Evolutionary conservation across 2,113 vertebrate species (phyloP), one percentile per base, ranked within the genome.

Genomic region (Platichthys flesus): DNA sequence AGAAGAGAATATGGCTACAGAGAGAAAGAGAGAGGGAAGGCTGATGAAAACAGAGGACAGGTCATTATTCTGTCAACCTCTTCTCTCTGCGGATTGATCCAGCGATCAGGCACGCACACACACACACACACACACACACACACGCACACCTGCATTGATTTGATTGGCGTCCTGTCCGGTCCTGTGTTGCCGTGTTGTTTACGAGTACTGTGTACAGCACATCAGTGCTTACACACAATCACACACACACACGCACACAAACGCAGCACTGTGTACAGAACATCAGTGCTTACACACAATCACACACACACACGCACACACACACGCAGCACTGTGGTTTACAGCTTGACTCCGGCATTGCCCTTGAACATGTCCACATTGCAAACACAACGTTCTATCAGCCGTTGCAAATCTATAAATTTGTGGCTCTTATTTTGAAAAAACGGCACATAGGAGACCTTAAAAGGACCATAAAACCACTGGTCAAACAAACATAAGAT

Each of bases 21-120:
- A 65, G 60, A 56, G 14, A 67, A 51, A 71, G 37, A 78, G 28
- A 54, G 51, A 54, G 61, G 12, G 31, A 58, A 72, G 71, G 56
- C 72, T 76, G 82, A 82, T 88, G 82, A 81, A 78, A 79, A 76
- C 61, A 67, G 79, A 85, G 71, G 82, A 68, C 72, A 18, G 79
- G 85, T 76, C 82, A 81, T 90, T 85, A 85, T 81, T 88, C 87
- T 78, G 67, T 88, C 86, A 81, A 70, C 76, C 75, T 77, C 56
- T 45, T 54, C 51, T 73, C 77, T 54, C 49, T 40, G 57, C 42
- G 63, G 76, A 82, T 86, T 87, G 87, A 90, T 84, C 79, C 62
- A 13, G 64, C 13, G 58, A 60, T 65, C 58, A 40, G 35, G 26
- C 69, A 49, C 45, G 6, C 69, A 7, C 45, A 49, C 14, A 47